These are phyloP conservation scores for Dasypogon diadema DNA, from an alignment of 2,888 invertebrate species.

Conservation along the genomic window DNA sequence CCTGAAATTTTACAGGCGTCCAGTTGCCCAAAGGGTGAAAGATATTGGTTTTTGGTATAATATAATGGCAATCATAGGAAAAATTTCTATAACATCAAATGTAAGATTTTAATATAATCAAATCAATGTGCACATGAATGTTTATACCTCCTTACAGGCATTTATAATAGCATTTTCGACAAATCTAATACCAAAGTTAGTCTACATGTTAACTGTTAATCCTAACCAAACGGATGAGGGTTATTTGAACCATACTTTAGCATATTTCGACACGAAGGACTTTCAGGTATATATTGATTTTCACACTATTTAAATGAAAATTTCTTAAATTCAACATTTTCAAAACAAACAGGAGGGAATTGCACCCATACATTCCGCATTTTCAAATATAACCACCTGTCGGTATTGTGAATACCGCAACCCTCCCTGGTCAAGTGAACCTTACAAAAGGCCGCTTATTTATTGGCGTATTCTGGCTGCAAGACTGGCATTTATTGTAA, in stretches of 20 bases:
- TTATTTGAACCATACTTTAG: constrained; percentile 78
- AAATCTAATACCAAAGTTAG: constrained; percentile 82
- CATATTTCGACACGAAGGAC: constrained; percentile 75
- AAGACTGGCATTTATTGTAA: constrained; percentile 79
- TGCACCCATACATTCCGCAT: constrained; percentile 62
- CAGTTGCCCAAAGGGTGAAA: constrained; percentile 79
- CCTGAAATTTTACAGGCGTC: constrained; percentile 78
- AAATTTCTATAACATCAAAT: constrained; percentile 82
- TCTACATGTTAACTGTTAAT: constrained; percentile 73
- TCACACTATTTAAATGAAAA: no score
- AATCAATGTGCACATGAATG: no score
- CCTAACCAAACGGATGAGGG: constrained; percentile 71
- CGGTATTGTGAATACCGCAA: constrained; percentile 80
- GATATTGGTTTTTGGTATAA: constrained; percentile 85
- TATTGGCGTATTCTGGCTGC: constrained; percentile 83
- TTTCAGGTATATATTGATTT: no score
- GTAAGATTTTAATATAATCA: no score
- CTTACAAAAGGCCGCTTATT: constrained; percentile 74
- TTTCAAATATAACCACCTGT: constrained; percentile 68
- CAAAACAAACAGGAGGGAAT: constrained; percentile 60
- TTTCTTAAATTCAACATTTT: no score
- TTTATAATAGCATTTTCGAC: constrained; percentile 88
- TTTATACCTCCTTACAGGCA: constrained; percentile 74
- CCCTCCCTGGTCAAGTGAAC: constrained; percentile 69
- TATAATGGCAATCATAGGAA: constrained; percentile 80